Base-by-base conservation (phyloP, 2,888 invertebrate species). In the Choristoneura rosaceana region DNA sequence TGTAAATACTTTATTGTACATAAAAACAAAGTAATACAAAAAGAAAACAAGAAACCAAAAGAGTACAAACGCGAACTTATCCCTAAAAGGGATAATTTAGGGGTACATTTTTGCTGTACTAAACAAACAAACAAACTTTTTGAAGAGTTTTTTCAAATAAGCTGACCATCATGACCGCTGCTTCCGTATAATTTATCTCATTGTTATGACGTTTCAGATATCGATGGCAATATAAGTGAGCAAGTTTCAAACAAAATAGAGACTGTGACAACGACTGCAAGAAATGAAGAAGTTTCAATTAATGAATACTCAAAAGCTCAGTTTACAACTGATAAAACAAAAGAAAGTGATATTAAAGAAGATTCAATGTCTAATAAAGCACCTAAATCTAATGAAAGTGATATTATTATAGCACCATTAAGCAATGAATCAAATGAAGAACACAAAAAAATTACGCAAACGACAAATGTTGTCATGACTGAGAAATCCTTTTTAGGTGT, bases 211-310 rank as follows among this genome's bases (percentile, higher is more conserved):
- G 64, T 87, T 85, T 14, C 85, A 92, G 92, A 92, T 80, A 85
- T 92, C 50, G 90, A 92, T 17, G 90, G 88, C 0, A 90, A 87
- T n/a, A 85, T 78, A 43, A 88, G 83, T 65, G 82, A 84, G 55
- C 77, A 75, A 70, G 73, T 64, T 3, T 71, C 74, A 3, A 63
- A 69, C 47, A 65, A 70, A 12, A n/a, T 52, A 17, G 38, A 62
- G 0, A 45, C 61, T 10, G 52, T 61, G 10, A 74, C 17, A 60
- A 66, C 14, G 12, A 47, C n/a, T 34, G 45, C 69, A 17, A 63
- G 41, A 61, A 15, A 45, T 33, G 58, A 63, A 15, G 45, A 63
- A 33, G 67, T 38, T 8, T 15, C 17, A 0, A 10, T 50, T 7
- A 34, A 25, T 34, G 38, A 45, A 25, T 63, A 63, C 25, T 12